These are phyloP conservation scores for Lacerta agilis DNA, from an alignment of 2,797 vertebrate species.

Conservation along the genomic window DNA sequence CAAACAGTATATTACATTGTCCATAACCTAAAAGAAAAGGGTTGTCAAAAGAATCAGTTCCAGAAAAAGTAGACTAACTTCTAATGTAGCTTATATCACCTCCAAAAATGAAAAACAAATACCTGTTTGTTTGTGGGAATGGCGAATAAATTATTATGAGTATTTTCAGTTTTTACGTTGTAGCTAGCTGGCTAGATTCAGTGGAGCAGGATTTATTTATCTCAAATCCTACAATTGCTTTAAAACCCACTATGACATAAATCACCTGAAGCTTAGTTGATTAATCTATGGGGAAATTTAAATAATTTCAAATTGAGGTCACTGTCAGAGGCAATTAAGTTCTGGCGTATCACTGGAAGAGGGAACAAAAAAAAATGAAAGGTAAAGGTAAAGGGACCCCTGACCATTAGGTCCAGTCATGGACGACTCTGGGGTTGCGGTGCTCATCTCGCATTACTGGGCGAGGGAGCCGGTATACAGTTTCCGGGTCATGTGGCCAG, in stretches of 20 bases:
- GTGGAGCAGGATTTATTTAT: too few relatives aligned
- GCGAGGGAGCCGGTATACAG: too few relatives aligned
- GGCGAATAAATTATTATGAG: background rate
- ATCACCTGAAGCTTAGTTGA: background rate
- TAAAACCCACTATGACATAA: background rate
- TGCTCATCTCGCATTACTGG: too few relatives aligned
- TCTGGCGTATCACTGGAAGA: background rate
- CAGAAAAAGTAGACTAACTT: conserved; percentile 22
- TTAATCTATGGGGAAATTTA: background rate
- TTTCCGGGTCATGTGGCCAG: too few relatives aligned
- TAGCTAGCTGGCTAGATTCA: background rate
- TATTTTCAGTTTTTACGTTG: too few relatives aligned
- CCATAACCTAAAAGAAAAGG: conserved; percentile 85
- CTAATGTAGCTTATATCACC: background rate
- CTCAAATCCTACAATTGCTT: too few relatives aligned
- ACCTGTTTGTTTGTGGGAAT: background rate
- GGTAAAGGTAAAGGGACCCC: too few relatives aligned
- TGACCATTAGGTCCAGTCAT: too few relatives aligned
- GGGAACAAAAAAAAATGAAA: background rate
- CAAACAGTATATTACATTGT: conserved; percentile 90
- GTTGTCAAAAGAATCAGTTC: conserved; percentile 32
- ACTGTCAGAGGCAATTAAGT: background rate
- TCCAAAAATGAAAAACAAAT: conserved; percentile 6
- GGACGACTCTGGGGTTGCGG: too few relatives aligned
- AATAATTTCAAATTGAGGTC: background rate